Base-by-base conservation (phyloP, 2,888 invertebrate species). In the Tetranychus piercei region DNA sequence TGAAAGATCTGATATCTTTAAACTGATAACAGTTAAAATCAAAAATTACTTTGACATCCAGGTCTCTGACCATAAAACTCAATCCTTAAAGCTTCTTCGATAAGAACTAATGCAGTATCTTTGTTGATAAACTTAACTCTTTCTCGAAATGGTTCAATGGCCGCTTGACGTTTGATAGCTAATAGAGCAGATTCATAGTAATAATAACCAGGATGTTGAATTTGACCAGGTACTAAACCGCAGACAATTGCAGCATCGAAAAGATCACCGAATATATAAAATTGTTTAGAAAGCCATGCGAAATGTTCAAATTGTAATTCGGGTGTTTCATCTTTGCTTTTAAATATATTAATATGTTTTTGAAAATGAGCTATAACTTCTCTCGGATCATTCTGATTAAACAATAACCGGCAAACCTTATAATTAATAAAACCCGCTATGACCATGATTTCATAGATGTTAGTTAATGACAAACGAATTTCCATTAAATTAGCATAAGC, bases 151-250 rank as follows among this genome's bases (percentile, higher is more conserved):
- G 77, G 78, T 67, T 85, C 85, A 77, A 55, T 75, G 1, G 20
- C 43, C 1, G 20, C n/a, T 66, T 92, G 88, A 76, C 94, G 80
- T 86, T 87, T 73, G 86, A 88, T 78, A 20, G 92, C 89, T 82
- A 90, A 89, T 81, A 91, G 89, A n/a, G 95, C 94, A 20, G 95
- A 94, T 83, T 92, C 89, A 80, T 94, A 92, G 81, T 91, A 95
- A 84, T 95, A 96, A 82, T 94, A 91, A 6, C 97, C 97, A 5
- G 97, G 97, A 84, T 99, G 95, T 81, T 96, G 93, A 0, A 93
- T 93, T 82, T 95, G 94, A 76, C 94, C 88, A 1, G 95, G 94
- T 1, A 93, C 91, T 77, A 96, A 85, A 6, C 95, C 95, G 79
- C 89, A 87, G 79, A 90, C 88, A 45, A 96, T 93, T 20, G 96